Conservation (phyloP, 2,797 vertebrate genomes). For the Emydoidea blandingii region DNA sequence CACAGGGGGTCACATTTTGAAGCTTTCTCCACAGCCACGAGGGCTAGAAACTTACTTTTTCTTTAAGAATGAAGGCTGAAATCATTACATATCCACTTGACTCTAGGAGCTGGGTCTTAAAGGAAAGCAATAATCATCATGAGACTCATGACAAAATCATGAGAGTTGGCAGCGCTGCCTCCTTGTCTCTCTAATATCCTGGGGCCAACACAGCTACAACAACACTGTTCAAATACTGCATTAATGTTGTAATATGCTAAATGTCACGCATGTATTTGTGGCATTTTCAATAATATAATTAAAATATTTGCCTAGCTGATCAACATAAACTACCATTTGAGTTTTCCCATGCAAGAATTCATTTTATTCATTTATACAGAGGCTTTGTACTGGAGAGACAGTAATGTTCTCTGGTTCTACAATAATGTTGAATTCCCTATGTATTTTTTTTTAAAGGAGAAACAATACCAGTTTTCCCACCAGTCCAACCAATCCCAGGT, state of each 20-base stretch:
- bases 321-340: not conserved
- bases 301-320: rapidly evolving
- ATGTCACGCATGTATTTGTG: not conserved
- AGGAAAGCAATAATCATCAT: not conserved
- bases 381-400: rapidly evolving
- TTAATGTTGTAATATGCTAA: not conserved
- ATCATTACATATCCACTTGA: not conserved
- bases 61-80: not conserved
- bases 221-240: not conserved
- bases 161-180: not conserved
- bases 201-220: not conserved
- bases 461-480: slow-evolving; percentile 48
- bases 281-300: not conserved
- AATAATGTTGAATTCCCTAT: rapidly evolving
- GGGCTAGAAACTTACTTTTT: not conserved
- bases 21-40: not conserved
- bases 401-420: not conserved
- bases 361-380: rapidly evolving
- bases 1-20: not conserved
- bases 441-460: slow-evolving; percentile 47
- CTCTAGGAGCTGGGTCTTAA: not conserved
- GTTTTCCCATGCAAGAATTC: rapidly evolving
- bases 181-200: not conserved
- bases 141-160: not conserved
- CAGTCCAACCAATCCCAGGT: slow-evolving; percentile 57